phyloP scores from a whole-genome alignment of 2,113 vertebrate genomes.

The Synchiropus splendidus region DNA sequence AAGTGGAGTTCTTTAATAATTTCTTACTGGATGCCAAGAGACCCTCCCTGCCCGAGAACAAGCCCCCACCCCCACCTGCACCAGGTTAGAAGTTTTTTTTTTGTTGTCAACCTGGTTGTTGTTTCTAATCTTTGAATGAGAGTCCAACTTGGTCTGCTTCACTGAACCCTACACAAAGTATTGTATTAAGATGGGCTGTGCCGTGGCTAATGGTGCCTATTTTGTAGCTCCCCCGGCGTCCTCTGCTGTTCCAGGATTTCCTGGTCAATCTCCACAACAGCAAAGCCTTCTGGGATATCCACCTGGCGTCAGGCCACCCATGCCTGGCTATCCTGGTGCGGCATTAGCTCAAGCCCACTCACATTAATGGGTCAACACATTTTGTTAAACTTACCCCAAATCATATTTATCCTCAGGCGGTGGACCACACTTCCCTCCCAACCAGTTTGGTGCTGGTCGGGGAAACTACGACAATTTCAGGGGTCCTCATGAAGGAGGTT shows the following conservation, averaged over 20 bases:
- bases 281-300: slow-evolving; percentile 65
- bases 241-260: slow-evolving; percentile 51
- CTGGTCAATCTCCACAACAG: slow-evolving; percentile 45
- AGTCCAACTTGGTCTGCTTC: too few relatives aligned
- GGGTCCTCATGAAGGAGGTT: slow-evolving; percentile 67
- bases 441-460: slow-evolving; percentile 74
- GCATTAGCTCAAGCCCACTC: neutral
- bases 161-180: neutral
- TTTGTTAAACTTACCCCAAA: too few relatives aligned
- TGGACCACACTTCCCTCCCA: slow-evolving; percentile 71
- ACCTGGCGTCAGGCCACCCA: slow-evolving; percentile 70
- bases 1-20: slow-evolving; percentile 86
- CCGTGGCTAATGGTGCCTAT: neutral
- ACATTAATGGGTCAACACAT: too few relatives aligned
- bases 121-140: too few relatives aligned
- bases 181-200: neutral
- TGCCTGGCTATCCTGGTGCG: slow-evolving; percentile 41
- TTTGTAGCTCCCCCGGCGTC: slow-evolving; percentile 40
- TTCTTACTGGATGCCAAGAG: slow-evolving; percentile 83
- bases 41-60: slow-evolving; percentile 77
- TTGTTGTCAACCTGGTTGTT: too few relatives aligned
- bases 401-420: slow-evolving; percentile 29
- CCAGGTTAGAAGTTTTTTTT: slow-evolving; percentile 24
- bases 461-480: slow-evolving; percentile 83
- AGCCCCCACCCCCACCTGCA: slow-evolving; percentile 72